These are phyloP conservation scores for Lamprologus speciosus DNA, from an alignment of 2,113 vertebrate genomes.

Conservation along the genomic window DNA sequence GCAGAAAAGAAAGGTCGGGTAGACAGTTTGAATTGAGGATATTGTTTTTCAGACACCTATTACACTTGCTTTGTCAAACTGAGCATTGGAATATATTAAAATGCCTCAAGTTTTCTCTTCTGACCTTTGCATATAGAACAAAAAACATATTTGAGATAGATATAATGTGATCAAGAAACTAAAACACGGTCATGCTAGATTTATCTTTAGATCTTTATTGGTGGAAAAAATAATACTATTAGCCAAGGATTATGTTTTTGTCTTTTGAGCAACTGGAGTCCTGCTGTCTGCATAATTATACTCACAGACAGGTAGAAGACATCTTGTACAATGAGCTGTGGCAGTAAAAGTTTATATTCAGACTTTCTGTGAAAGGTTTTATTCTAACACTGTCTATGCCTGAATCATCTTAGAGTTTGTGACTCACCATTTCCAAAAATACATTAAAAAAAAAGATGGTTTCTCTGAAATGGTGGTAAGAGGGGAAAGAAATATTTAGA, in stretches of 20 bases:
- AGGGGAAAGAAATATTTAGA: not conserved
- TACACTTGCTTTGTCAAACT: not conserved
- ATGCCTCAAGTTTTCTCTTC: not conserved
- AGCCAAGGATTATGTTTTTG: not conserved
- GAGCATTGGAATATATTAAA: not conserved
- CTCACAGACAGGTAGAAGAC: not conserved
- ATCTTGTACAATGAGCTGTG: not conserved
- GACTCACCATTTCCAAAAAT: not conserved
- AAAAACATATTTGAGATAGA: not conserved
- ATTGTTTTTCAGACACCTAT: not conserved
- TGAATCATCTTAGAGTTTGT: not conserved
- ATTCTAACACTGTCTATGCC: not conserved
- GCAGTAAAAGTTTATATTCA: not conserved
- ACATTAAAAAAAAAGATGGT: accelerated
- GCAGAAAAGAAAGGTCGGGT: not conserved
- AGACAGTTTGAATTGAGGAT: not conserved
- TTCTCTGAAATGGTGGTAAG: not conserved
- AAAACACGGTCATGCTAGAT: not conserved
- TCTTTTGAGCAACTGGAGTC: not conserved
- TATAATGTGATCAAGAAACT: not conserved
- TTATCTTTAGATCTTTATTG: not conserved
- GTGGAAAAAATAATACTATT: not conserved
- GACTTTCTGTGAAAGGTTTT: not conserved
- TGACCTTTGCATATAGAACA: not conserved
- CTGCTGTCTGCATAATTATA: not conserved